These are phyloP conservation scores for Glaucopsyche alexis DNA, from an alignment of 2,888 invertebrate species.

Conservation along the genomic window DNA sequence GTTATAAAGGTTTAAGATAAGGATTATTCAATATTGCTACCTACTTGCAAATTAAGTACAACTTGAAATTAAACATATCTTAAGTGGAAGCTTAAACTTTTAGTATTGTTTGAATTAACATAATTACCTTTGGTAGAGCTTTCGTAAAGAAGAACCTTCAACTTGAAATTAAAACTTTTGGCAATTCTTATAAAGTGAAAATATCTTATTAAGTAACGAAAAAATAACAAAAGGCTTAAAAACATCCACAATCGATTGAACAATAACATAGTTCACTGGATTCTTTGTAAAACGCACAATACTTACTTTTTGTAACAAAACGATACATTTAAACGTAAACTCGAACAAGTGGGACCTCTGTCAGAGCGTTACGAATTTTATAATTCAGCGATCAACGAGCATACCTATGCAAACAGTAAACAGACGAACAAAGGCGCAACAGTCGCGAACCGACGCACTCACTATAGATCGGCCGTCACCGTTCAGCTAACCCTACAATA, in stretches of 20 bases:
- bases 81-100: background rate
- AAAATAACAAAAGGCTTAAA: conserved; percentile 21
- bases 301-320: conserved; percentile 23
- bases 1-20: no score
- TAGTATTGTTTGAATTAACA: background rate
- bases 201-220: background rate
- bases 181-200: background rate
- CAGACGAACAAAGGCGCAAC: conserved; percentile 35
- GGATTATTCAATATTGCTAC: no score
- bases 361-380: conserved; percentile 24
- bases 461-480: conserved; percentile 48
- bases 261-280: conserved; percentile 11
- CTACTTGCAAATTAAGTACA: no score
- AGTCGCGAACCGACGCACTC: conserved; percentile 34
- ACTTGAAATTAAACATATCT: no score
- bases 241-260: conserved; percentile 15
- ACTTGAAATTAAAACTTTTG: background rate
- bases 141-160: background rate
- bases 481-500: conserved; percentile 77
- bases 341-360: conserved; percentile 16
- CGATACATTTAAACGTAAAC: conserved; percentile 18
- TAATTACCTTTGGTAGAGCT: background rate
- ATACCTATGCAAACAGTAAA: conserved; percentile 40
- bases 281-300: conserved; percentile 18
- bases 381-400: conserved; percentile 14